phyloP scores from a whole-genome alignment of 2,888 invertebrate genomes.

The Acronicta aceris region DNA sequence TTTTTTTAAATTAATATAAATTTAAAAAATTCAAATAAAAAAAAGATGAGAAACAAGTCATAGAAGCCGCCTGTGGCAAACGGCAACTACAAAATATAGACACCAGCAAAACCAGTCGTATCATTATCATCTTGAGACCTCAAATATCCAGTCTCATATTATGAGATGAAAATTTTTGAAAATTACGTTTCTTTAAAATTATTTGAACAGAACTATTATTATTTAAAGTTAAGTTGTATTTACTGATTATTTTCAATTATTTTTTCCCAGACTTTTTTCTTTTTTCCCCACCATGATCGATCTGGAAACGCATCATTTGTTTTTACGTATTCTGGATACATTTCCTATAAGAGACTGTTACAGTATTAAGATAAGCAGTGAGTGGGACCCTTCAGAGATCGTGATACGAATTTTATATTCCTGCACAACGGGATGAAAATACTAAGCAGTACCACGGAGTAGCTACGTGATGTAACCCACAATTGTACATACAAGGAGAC shows the following conservation, averaged over 20 bases:
- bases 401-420: slow-evolving; percentile 64
- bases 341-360: slow-evolving; percentile 62
- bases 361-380: slow-evolving; percentile 66
- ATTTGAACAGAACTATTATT: too few species aligned
- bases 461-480: slow-evolving; percentile 24
- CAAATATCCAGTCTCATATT: too few species aligned
- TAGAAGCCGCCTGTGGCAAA: too few species aligned
- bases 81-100: too few species aligned
- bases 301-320: slow-evolving; percentile 32
- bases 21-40: too few species aligned
- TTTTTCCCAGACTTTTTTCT: not conserved
- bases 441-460: slow-evolving; percentile 51
- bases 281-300: slow-evolving; percentile 21
- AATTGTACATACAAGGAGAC: slow-evolving; percentile 35
- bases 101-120: too few species aligned
- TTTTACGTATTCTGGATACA: slow-evolving; percentile 62
- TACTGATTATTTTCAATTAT: not conserved
- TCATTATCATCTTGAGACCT: too few species aligned
- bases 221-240: too few species aligned
- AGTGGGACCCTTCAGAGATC: slow-evolving; percentile 55
- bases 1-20: too few species aligned
- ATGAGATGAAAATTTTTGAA: too few species aligned
- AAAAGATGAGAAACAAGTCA: too few species aligned
- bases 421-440: slow-evolving; percentile 55
- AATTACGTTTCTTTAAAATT: too few species aligned